These are phyloP conservation scores for Mizuhopecten yessoensis DNA, from an alignment of 1,140 invertebrate species.

Conservation along the genomic window DNA sequence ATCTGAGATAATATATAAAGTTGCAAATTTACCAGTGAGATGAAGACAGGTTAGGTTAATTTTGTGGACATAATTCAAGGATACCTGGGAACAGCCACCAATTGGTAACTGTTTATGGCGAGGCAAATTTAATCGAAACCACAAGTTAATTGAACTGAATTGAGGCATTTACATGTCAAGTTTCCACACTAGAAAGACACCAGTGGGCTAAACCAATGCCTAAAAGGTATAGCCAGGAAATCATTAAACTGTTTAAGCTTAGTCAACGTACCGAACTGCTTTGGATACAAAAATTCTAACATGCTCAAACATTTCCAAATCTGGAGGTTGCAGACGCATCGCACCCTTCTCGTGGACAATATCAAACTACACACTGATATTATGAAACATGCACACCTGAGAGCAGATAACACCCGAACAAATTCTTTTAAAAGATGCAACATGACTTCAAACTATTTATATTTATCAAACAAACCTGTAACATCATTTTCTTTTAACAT, in stretches of 20 bases:
- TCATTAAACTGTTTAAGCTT: no score
- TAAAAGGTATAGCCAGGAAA: no score
- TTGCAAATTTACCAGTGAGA: neutral
- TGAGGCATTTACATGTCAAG: no score
- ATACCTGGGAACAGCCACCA: neutral
- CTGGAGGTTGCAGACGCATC: neutral
- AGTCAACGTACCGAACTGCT: neutral
- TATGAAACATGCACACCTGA: neutral
- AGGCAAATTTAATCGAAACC: no score
- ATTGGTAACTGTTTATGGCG: no score
- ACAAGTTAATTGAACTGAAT: no score
- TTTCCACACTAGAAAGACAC: no score
- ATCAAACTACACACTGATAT: neutral
- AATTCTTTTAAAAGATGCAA: neutral
- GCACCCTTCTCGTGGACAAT: neutral
- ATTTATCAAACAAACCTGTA: neutral
- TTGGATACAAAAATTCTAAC: neutral
- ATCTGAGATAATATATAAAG: neutral
- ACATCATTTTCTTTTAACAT: no score
- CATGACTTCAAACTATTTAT: neutral
- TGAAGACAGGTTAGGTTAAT: neutral
- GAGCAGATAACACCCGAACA: neutral
- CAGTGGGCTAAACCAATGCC: no score
- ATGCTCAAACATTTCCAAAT: no score
- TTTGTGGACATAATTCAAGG: constrained; percentile 3